Conservation (phyloP, 2,797 vertebrate genomes). For the Pygocentrus nattereri region DNA sequence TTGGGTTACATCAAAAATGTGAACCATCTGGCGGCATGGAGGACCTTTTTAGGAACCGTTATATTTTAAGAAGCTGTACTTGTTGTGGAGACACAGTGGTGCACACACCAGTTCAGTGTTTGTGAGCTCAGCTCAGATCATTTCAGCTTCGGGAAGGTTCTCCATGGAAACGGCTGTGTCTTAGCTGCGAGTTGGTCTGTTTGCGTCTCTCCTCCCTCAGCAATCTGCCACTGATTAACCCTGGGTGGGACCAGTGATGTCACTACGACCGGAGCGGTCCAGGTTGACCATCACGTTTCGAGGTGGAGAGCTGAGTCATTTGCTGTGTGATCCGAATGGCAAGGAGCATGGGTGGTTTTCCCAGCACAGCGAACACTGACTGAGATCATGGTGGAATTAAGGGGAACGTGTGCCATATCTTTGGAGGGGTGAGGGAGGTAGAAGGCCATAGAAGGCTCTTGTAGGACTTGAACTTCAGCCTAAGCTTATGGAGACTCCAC, state of each 20-base stretch:
- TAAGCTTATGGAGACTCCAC: conserved; percentile 20
- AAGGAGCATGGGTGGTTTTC: conserved; percentile 52
- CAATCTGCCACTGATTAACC: conserved; percentile 81
- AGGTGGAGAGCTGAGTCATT: conserved; percentile 59
- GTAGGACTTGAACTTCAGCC: conserved; percentile 24
- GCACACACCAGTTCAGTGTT: conserved; percentile 9
- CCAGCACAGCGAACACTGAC: conserved; percentile 42
- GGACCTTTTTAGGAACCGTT: not conserved
- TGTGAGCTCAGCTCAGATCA: conserved; percentile 25
- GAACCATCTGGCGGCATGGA: not conserved
- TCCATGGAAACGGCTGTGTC: conserved; percentile 40
- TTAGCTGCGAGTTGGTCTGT: conserved; percentile 41
- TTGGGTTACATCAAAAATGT: not conserved
- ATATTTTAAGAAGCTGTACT: not conserved
- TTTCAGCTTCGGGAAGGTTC: conserved; percentile 33
- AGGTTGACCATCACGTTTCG: conserved; percentile 71
- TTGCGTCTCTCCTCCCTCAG: conserved; percentile 52
- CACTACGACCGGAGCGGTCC: conserved; percentile 72
- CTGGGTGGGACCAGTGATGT: conserved; percentile 80
- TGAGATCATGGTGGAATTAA: conserved; percentile 59
- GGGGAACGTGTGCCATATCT: conserved; percentile 57
- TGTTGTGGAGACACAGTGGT: conserved; percentile 3
- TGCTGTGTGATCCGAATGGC: conserved; percentile 42
- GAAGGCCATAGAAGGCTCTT: conserved; percentile 20
- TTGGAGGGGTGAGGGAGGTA: conserved; percentile 44